These are phyloP conservation scores for Sciurus carolinensis DNA, from an alignment of 2,797 vertebrate genomes.

Conservation along the genomic window DNA sequence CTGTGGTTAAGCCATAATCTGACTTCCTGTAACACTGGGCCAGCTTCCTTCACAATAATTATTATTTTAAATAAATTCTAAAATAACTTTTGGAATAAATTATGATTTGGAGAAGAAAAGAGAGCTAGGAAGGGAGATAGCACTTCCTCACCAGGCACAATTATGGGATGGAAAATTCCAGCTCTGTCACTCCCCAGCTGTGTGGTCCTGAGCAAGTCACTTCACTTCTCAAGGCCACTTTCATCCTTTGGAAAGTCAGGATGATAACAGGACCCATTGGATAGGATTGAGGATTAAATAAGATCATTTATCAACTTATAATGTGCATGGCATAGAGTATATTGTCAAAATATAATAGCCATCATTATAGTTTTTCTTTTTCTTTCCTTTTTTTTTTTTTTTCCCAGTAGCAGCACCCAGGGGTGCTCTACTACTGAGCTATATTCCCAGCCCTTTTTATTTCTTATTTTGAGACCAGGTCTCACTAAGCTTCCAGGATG, in stretches of 20 bases:
- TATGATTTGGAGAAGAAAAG: too few species aligned
- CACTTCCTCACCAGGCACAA: not conserved
- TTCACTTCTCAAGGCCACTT: not conserved
- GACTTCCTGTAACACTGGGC: not conserved
- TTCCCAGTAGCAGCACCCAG: too few species aligned
- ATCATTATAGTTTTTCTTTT: too few species aligned
- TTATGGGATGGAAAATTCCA: not conserved
- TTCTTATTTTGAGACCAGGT: too few species aligned
- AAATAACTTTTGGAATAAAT: not conserved
- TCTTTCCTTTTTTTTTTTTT: too few species aligned
- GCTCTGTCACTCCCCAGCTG: too few species aligned
- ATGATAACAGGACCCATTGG: fast-evolving
- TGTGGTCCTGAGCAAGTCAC: too few species aligned
- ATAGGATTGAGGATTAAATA: not conserved
- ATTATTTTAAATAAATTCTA: not conserved
- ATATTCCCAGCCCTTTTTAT: too few species aligned
- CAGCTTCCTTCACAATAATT: not conserved
- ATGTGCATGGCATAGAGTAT: fast-evolving
- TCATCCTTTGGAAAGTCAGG: not conserved
- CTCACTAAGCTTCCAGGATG: too few species aligned
- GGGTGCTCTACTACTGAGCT: too few species aligned
- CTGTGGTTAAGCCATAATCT: not conserved
- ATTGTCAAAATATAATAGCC: not conserved
- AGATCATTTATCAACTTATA: fast-evolving
- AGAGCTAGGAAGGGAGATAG: not conserved